Evolutionary conservation across 2,797 vertebrate genomes (phyloP).

Genomic region (Enteromius trimaculatus): DNA sequence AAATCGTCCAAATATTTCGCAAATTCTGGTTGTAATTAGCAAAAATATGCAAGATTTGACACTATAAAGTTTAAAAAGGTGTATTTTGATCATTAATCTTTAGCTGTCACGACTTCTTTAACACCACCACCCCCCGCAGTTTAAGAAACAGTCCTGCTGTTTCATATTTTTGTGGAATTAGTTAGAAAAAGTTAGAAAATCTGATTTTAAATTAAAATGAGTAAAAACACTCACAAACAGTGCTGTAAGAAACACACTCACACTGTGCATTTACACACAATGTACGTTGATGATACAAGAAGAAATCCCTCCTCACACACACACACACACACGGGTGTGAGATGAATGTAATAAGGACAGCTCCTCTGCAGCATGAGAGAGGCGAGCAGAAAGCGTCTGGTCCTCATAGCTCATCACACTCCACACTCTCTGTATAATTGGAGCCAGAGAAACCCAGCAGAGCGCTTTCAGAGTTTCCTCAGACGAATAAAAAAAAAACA

Average conservation of each 20-base stretch:
- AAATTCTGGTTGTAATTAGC: no score
- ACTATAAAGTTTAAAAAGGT: no score
- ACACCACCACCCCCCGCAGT: no score
- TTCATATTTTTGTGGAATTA: background rate
- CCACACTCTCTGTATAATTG: constrained; percentile 48
- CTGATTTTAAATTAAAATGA: background rate
- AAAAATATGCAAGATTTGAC: no score
- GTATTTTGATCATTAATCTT: no score
- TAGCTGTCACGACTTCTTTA: background rate
- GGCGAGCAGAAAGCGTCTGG: constrained; percentile 8
- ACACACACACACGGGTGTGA: background rate
- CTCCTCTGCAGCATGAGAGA: constrained; percentile 21
- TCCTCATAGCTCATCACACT: constrained; percentile 46
- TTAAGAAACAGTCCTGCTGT: no score
- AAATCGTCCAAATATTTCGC: no score
- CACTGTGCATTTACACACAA: background rate
- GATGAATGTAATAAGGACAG: constrained; percentile 48
- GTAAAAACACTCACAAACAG: background rate
- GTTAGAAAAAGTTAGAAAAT: background rate
- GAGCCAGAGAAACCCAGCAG: constrained; percentile 50
- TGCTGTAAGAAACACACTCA: background rate
- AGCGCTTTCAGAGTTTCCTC: constrained; percentile 43
- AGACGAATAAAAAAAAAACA: background rate
- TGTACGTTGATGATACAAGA: background rate
- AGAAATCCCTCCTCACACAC: background rate